Evolutionary conservation across 2,888 invertebrate genomes (phyloP).

Genomic region (Pantelozetes paolii): DNA sequence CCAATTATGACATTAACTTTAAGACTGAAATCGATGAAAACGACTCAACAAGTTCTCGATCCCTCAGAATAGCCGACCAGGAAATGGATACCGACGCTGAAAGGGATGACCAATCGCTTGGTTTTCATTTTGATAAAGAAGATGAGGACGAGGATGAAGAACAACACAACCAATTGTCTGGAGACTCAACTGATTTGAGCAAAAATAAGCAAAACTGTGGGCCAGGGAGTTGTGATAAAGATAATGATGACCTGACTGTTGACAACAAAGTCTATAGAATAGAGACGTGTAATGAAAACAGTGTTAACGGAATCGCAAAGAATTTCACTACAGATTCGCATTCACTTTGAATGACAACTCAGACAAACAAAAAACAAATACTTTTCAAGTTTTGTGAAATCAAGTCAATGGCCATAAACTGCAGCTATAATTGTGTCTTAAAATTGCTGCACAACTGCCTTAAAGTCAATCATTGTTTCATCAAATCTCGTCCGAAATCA

Average conservation of each 20-base stretch:
- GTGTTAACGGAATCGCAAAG: slow-evolving; percentile 1
- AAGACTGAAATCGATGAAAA: slow-evolving; percentile 29
- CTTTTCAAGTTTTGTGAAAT: no score
- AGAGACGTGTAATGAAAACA: slow-evolving; percentile 5
- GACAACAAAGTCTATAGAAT: slow-evolving; percentile 5
- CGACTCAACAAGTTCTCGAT: slow-evolving; percentile 23
- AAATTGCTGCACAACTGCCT: slow-evolving; percentile 22
- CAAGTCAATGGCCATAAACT: slow-evolving; percentile 1
- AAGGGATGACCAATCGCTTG: no score
- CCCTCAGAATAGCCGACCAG: slow-evolving; percentile 35
- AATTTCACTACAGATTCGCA: slow-evolving; percentile 10
- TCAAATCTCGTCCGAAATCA: slow-evolving; percentile 3
- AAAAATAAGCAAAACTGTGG: not conserved
- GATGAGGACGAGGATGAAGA: not conserved
- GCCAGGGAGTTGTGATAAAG: not conserved
- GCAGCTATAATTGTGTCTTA: slow-evolving; percentile 16
- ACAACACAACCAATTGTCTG: no score
- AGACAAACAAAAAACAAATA: not conserved
- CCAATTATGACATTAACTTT: slow-evolving; percentile 18
- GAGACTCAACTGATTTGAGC: no score
- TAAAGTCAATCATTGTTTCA: not conserved
- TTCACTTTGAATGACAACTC: not conserved
- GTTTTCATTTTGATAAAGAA: slow-evolving; percentile 10
- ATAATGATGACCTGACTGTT: not conserved
- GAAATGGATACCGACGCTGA: slow-evolving; percentile 17